These are phyloP conservation scores for Mactra quadrangularis DNA, from an alignment of 1,140 invertebrate genomes.

Conservation along the genomic window DNA sequence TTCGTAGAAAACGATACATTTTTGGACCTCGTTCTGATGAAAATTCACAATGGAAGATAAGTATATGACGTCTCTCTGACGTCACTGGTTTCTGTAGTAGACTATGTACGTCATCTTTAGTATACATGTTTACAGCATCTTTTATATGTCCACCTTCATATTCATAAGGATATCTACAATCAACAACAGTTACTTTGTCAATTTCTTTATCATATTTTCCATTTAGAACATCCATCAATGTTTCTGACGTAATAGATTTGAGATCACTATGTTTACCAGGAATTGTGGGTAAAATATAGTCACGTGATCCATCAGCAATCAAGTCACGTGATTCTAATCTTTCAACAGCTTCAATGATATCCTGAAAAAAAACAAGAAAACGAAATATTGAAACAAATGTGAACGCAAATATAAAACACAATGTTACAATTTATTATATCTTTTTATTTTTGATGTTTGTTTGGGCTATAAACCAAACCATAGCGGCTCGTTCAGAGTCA, in stretches of 20 bases:
- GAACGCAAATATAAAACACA: no score
- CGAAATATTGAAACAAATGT: no score
- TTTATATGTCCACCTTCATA: slow-evolving; percentile 96
- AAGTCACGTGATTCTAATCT: slow-evolving; percentile 8
- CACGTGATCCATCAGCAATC: slow-evolving; percentile 45
- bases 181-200: slow-evolving; percentile 82
- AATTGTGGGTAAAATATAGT: slow-evolving; percentile 88
- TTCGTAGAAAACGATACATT: slow-evolving; percentile 36
- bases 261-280: slow-evolving; percentile 91
- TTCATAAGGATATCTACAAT: slow-evolving; percentile 96
- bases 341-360: slow-evolving; percentile 36
- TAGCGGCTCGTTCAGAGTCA: no score
- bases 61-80: slow-evolving; percentile 86
- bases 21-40: slow-evolving; percentile 90
- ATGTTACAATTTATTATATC: no score
- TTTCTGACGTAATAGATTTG: slow-evolving; percentile 90
- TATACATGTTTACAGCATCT: slow-evolving; percentile 92
- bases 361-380: slow-evolving; percentile 2
- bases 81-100: slow-evolving; percentile 68
- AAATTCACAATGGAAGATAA: slow-evolving; percentile 99
- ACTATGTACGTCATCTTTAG: slow-evolving; percentile 87
- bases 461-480: no score
- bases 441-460: no score
- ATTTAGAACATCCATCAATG: slow-evolving; percentile 80
- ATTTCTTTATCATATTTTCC: slow-evolving; percentile 63